Percentiles rank a stretch among this genome's conserved stretches.
Conservation (phyloP, 1,140 invertebrate genomes). For the Zaprionus capensis region DNA sequence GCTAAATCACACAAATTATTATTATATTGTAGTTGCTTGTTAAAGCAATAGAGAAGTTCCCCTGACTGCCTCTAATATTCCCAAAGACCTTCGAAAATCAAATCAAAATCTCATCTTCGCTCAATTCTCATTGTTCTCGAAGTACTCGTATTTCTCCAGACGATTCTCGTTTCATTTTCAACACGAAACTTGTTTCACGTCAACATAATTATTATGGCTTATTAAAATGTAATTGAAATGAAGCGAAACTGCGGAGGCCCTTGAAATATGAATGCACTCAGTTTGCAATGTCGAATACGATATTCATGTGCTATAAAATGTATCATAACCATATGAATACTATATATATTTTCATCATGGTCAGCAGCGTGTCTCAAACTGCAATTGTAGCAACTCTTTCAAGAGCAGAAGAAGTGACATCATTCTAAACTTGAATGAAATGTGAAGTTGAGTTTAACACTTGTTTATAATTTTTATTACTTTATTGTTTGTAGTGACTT, state of each 20-base stretch:
- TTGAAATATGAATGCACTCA: slow-evolving; percentile 54
- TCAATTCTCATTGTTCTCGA: background rate
- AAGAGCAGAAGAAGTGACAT: slow-evolving; percentile 36
- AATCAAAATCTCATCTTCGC: slow-evolving; percentile 19
- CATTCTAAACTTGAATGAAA: slow-evolving; percentile 16
- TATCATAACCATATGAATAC: background rate
- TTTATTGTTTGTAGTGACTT: background rate
- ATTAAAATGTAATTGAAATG: slow-evolving; percentile 35
- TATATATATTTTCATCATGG: slow-evolving; percentile 15
- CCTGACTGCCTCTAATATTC: background rate
- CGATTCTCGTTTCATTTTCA: slow-evolving; percentile 1
- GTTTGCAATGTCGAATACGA: slow-evolving; percentile 58
- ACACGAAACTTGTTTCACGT: slow-evolving; percentile 21
- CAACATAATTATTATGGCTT: slow-evolving; percentile 26
- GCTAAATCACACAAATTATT: slow-evolving; percentile 59
- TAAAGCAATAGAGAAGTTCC: slow-evolving; percentile 36
- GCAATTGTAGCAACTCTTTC: slow-evolving; percentile 31
- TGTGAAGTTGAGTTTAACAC: slow-evolving; percentile 1
- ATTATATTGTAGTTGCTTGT: slow-evolving; percentile 38
- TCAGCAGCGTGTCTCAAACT: background rate
- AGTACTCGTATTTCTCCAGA: background rate
- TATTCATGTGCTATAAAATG: slow-evolving; percentile 4
- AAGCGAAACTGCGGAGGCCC: slow-evolving; percentile 38
- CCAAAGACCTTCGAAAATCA: slow-evolving; percentile 63
- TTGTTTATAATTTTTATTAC: background rate